Evolutionary conservation across 2,888 invertebrate genomes (phyloP), one percentile per base, ranked within the genome.

Genomic region (Mythimna pallens): DNA sequence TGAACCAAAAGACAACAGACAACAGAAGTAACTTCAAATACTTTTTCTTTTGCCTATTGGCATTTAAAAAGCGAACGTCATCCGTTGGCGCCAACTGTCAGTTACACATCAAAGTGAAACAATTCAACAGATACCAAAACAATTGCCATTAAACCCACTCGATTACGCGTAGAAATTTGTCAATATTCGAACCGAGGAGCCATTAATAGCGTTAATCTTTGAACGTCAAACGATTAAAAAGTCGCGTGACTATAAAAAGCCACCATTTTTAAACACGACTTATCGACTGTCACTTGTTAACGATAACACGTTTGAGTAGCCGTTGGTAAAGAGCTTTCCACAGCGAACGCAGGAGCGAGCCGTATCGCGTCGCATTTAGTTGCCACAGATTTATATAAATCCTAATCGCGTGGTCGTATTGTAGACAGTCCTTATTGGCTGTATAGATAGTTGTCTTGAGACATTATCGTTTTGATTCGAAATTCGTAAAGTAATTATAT

Each of bases 231-330:
- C 89, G 92, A 91, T 92, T 91, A 91, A 89, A 85, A 84, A 93
- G 93, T 94, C 92, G 93, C 93, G 93, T 92, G 92, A 91, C 93
- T 92, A 92, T 88, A 93, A 94, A 94, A 94, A 94, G 94, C 90
- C 88, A 90, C 91, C 93, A 94, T 94, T 95, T 94, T 94, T 94
- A 93, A 94, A 93, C 90, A 88, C 87, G 85, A 88, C 90, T 91
- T 94, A 94, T 94, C 94, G 93, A 91, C 90, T 92, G 93, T 93
- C 92, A 92, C 82, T 83, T 59, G 76, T 70, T 76, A 74, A 76
- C 85, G 87, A 86, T 86, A 86, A 85, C 61, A 50, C 75, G 69
- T 84, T 83, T 79, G 82, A 85, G 78, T 81, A 82, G 72, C 85
- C 84, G 86, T 85, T 85, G 57, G 73, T 85, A 76, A 85, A 85